Evolutionary conservation across 2,888 invertebrate genomes (phyloP).

Genomic region (Torymus auratus): DNA sequence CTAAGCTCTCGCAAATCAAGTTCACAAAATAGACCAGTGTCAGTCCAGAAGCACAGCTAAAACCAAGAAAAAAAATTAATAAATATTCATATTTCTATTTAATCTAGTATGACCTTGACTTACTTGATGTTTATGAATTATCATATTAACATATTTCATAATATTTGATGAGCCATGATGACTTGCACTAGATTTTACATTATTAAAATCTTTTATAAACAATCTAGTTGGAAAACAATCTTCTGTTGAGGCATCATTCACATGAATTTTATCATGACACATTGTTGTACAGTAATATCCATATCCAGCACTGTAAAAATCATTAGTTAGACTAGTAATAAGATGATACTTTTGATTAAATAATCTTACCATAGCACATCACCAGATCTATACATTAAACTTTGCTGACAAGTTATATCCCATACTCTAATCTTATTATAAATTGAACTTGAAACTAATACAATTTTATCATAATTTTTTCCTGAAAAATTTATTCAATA

Average conservation of each 20-base stretch:
- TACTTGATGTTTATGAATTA: slow-evolving; percentile 49
- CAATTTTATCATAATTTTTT: slow-evolving; percentile 49
- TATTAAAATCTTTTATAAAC: slow-evolving; percentile 32
- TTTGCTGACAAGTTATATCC: slow-evolving; percentile 60
- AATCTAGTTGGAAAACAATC: slow-evolving; percentile 31
- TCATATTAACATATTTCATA: slow-evolving; percentile 52
- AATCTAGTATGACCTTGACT: slow-evolving; percentile 14
- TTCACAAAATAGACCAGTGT: slow-evolving; percentile 58
- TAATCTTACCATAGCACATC: slow-evolving; percentile 62
- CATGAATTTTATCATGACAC: slow-evolving; percentile 30
- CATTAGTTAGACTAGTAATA: slow-evolving; percentile 31
- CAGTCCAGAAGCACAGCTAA: slow-evolving; percentile 65
- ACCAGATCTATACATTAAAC: slow-evolving; percentile 53
- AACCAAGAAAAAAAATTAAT: slow-evolving; percentile 27
- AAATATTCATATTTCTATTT: background rate
- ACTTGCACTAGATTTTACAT: background rate
- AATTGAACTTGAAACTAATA: slow-evolving; percentile 58
- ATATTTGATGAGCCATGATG: background rate
- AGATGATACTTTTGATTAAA: slow-evolving; percentile 16
- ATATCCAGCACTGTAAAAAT: slow-evolving; percentile 63
- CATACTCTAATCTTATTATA: slow-evolving; percentile 60
- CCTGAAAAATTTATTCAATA: slow-evolving; percentile 27
- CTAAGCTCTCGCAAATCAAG: slow-evolving; percentile 41
- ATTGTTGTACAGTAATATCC: slow-evolving; percentile 58
- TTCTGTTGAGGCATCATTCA: slow-evolving; percentile 37